Percentiles rank a stretch among this genome's conserved stretches.
These are phyloP conservation scores for Bombylius discolor DNA, from an alignment of 2,888 invertebrate genomes.

Conservation along the genomic window DNA sequence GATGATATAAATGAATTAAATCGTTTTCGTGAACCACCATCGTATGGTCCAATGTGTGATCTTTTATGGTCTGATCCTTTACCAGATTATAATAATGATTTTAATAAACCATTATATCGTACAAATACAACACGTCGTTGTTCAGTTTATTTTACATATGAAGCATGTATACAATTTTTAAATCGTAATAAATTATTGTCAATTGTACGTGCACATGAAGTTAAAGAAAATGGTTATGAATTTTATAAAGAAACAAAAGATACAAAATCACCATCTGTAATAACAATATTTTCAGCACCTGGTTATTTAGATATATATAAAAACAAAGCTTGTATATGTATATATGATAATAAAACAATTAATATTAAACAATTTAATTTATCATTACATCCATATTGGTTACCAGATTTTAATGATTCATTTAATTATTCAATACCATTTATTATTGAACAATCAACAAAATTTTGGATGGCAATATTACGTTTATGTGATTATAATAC, in stretches of 20 bases:
- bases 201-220: slow-evolving; percentile 97
- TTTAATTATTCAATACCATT: slow-evolving; percentile 98
- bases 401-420: slow-evolving; percentile 98
- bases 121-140: neutral
- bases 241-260: slow-evolving; percentile 99
- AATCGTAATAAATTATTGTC: slow-evolving; percentile 96
- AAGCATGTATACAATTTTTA: slow-evolving; percentile 97
- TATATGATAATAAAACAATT: slow-evolving; percentile 97
- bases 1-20: slow-evolving; percentile 93
- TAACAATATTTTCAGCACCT: slow-evolving; percentile 96
- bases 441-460: slow-evolving; percentile 93
- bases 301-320: slow-evolving; percentile 99
- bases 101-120: neutral
- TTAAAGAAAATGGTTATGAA: slow-evolving; percentile 93
- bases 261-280: slow-evolving; percentile 94
- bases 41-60: slow-evolving; percentile 96
- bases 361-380: slow-evolving; percentile 98
- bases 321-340: slow-evolving; percentile 95
- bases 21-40: slow-evolving; percentile 96
- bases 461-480: slow-evolving; percentile 95
- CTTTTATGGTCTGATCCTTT: slow-evolving; percentile 95
- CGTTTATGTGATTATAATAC: slow-evolving; percentile 98
- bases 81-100: slow-evolving; percentile 90
- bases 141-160: slow-evolving; percentile 83
- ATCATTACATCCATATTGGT: slow-evolving; percentile 96